A percentile compares a stretch with the other conserved stretches of the same genome.
Evolutionary conservation across 2,888 invertebrate genomes (phyloP).

Genomic region (Clitarchus hookeri): DNA sequence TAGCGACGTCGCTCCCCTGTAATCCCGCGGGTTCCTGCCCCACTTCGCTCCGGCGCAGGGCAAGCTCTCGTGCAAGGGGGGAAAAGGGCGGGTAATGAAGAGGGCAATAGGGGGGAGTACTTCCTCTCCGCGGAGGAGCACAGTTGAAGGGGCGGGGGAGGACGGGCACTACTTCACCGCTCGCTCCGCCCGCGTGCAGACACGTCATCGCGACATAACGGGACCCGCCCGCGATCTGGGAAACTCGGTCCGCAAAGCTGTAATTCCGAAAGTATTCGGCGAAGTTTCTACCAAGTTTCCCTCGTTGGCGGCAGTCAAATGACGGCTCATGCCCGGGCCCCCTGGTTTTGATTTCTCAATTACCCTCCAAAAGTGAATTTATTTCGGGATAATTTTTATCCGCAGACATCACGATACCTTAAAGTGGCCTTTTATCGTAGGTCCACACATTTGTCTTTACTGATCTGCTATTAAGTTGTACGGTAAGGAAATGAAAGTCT

Average conservation of each 20-base stretch:
- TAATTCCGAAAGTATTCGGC: conserved; percentile 7
- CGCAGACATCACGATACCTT: not conserved
- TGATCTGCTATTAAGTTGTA: too few species aligned
- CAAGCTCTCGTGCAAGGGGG: too few species aligned
- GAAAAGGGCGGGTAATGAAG: too few species aligned
- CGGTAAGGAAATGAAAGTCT: too few species aligned
- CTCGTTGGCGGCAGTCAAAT: not conserved
- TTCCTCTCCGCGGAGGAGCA: not conserved
- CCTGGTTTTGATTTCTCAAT: not conserved
- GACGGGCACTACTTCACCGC: not conserved
- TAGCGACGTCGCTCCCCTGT: not conserved
- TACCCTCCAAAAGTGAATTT: not conserved
- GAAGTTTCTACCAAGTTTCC: not conserved
- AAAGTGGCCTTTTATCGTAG: not conserved
- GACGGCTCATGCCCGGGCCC: too few species aligned
- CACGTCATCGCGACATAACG: not conserved
- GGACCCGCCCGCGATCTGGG: too few species aligned
- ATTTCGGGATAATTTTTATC: not conserved
- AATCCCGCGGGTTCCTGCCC: not conserved
- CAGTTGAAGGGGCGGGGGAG: not conserved
- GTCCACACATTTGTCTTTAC: too few species aligned
- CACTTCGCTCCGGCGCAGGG: not conserved
- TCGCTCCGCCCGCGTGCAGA: not conserved
- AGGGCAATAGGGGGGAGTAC: not conserved
- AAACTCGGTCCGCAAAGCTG: not conserved